Conservation (phyloP, 2,113 vertebrate genomes). For the Collichthys lucidus region DNA sequence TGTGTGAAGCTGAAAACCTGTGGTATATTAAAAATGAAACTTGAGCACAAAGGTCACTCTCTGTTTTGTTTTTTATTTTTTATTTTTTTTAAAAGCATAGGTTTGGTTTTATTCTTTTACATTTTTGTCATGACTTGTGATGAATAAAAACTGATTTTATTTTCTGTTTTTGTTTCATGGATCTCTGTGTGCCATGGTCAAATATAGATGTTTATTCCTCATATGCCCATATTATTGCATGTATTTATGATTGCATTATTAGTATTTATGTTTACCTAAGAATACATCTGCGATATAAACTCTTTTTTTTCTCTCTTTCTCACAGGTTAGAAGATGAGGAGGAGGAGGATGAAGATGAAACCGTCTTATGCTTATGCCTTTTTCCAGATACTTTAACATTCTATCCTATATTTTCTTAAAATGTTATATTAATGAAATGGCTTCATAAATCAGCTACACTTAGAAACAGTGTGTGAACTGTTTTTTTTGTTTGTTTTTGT, state of each 20-base stretch:
- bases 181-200: neutral
- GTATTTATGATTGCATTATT: neutral
- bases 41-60: neutral
- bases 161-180: neutral
- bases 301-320: neutral
- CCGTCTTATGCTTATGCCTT: neutral
- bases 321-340: constrained; percentile 18
- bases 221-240: neutral
- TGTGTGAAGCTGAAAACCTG: neutral
- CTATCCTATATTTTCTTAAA: neutral
- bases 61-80: neutral
- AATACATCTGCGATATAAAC: neutral
- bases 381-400: neutral
- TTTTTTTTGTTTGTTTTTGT: neutral
- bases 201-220: neutral
- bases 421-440: neutral
- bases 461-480: neutral
- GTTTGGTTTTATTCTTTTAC: neutral
- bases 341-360: constrained; percentile 5
- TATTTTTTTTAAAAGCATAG: too few relatives aligned
- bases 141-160: neutral
- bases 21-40: neutral
- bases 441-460: neutral
- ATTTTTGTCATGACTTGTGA: neutral
- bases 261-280: neutral